Percentiles rank a stretch among this genome's conserved stretches.
These are phyloP conservation scores for Drosophila monieri DNA, from an alignment of 2,888 invertebrate species.

Conservation along the genomic window DNA sequence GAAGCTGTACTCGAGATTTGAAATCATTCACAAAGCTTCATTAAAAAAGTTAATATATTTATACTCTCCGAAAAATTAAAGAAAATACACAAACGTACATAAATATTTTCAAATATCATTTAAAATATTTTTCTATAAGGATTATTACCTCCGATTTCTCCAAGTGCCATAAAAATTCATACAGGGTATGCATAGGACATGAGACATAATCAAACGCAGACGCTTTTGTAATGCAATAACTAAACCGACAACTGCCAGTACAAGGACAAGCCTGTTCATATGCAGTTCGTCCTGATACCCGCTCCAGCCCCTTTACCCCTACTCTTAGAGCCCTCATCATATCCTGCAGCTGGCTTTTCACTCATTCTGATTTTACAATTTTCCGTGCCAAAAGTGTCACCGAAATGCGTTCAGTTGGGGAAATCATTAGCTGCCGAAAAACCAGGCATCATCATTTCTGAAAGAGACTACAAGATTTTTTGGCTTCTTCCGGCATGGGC, in stretches of 20 bases:
- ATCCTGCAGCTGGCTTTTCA: slow-evolving; percentile 1
- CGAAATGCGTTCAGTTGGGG: slow-evolving; percentile 63
- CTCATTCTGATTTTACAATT: slow-evolving; percentile 29
- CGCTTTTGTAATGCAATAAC: slow-evolving; percentile 72
- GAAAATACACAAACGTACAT: not conserved
- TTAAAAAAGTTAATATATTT: too few species aligned
- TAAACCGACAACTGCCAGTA: slow-evolving; percentile 69
- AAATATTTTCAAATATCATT: too few species aligned
- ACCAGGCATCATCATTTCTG: slow-evolving; percentile 59
- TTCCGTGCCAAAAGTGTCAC: slow-evolving; percentile 59
- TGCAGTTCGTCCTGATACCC: slow-evolving; percentile 19
- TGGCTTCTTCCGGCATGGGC: slow-evolving; percentile 43
- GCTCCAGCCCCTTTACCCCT: not conserved
- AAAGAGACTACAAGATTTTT: slow-evolving; percentile 65
- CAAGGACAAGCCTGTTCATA: slow-evolving; percentile 30
- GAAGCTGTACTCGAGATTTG: too few species aligned
- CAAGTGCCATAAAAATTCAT: slow-evolving; percentile 28
- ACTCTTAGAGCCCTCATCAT: not conserved
- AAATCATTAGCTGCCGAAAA: slow-evolving; percentile 66
- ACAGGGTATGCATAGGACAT: slow-evolving; percentile 57
- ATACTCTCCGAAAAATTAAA: too few species aligned
- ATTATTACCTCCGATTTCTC: not conserved
- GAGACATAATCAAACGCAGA: slow-evolving; percentile 76
- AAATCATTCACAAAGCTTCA: too few species aligned
- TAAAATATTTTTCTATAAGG: too few species aligned